Evolutionary conservation across 2,888 invertebrate genomes (phyloP).

Genomic region (Philaethria dido): DNA sequence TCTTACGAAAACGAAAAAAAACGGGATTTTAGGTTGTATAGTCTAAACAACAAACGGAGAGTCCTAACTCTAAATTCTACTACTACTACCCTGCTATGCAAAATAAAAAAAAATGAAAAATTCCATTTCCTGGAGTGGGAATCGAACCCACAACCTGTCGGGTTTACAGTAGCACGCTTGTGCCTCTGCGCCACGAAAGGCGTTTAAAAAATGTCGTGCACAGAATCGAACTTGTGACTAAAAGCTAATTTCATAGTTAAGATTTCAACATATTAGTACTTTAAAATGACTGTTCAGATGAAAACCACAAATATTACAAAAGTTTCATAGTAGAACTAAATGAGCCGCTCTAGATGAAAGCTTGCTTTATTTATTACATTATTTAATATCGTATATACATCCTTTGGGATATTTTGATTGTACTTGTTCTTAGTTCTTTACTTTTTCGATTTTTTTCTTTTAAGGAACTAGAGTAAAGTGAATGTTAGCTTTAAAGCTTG

Average conservation of each 20-base stretch:
- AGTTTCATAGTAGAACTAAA: slow-evolving; percentile 7
- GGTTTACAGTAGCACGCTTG: too few species aligned
- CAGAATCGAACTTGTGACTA: too few species aligned
- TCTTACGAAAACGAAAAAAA: too few species aligned
- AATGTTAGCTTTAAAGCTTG: background rate
- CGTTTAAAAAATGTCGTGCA: too few species aligned
- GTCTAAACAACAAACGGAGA: too few species aligned
- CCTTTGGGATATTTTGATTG: slow-evolving; percentile 5
- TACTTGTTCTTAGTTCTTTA: background rate
- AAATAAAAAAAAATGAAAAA: too few species aligned
- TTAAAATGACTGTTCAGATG: background rate
- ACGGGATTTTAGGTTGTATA: too few species aligned
- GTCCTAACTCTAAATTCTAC: too few species aligned
- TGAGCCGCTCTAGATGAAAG: background rate
- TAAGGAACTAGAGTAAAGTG: background rate
- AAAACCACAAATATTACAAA: slow-evolving; percentile 5
- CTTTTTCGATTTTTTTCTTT: slow-evolving; percentile 7
- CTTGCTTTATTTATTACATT: slow-evolving; percentile 17
- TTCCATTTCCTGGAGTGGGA: too few species aligned
- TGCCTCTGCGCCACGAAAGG: too few species aligned
- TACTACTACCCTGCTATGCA: too few species aligned
- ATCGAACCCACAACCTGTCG: too few species aligned
- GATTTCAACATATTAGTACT: background rate
- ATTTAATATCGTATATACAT: slow-evolving; percentile 6
- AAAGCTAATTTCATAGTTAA: background rate